Evolutionary conservation across 2,797 vertebrate genomes (phyloP).

Genomic region (Erithacus rubecula): DNA sequence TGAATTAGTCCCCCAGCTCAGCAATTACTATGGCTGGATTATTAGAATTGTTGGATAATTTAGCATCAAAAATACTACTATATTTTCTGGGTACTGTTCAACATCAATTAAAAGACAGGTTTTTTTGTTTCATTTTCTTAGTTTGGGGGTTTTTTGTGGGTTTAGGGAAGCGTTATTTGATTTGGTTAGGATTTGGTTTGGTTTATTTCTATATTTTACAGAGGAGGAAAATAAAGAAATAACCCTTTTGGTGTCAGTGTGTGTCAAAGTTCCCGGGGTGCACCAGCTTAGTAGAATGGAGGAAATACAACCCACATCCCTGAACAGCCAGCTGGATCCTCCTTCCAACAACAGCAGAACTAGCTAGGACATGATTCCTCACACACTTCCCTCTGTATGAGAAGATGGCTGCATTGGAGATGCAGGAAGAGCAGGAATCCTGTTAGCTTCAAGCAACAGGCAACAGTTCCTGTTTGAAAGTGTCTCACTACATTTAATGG

Average conservation of each 20-base stretch:
- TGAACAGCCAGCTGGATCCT: background rate
- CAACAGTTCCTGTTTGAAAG: slow-evolving; percentile 5
- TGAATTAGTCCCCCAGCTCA: slow-evolving; percentile 44
- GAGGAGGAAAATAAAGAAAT: background rate
- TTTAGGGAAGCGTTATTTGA: background rate
- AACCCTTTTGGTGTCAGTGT: background rate
- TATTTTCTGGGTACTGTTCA: background rate
- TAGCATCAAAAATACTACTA: slow-evolving; percentile 9
- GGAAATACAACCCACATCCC: background rate
- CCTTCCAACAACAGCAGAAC: background rate
- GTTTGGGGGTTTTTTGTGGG: background rate
- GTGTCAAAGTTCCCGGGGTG: background rate
- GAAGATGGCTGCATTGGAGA: background rate
- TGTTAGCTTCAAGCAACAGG: slow-evolving; percentile 1
- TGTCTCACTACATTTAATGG: slow-evolving; percentile 14
- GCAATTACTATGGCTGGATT: slow-evolving; percentile 16
- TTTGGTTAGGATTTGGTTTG: background rate
- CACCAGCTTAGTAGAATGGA: background rate
- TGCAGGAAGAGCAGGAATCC: background rate
- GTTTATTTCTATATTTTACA: background rate
- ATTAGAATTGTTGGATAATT: slow-evolving; percentile 29
- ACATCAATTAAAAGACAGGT: background rate
- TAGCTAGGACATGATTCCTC: background rate
- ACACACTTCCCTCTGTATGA: background rate
- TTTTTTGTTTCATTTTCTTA: background rate